These are phyloP conservation scores for Monomorium pharaonis DNA, from an alignment of 1,140 invertebrate genomes.

Conservation along the genomic window DNA sequence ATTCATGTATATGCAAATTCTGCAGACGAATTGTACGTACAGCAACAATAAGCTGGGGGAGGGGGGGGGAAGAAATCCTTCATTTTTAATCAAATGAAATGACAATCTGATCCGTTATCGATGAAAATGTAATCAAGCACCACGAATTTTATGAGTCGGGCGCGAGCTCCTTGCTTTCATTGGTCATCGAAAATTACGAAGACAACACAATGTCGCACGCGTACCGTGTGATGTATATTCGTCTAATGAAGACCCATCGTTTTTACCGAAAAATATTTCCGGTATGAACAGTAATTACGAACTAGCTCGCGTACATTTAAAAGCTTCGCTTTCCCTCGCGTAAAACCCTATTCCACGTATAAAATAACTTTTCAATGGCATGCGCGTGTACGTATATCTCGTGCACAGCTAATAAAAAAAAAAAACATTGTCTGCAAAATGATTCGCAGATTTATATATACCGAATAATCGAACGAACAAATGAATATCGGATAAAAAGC, in stretches of 20 bases:
- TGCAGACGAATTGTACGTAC: not conserved
- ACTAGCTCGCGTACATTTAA: not conserved
- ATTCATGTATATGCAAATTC: not conserved
- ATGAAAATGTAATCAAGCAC: not conserved
- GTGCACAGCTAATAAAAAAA: not conserved
- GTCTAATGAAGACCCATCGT: slow-evolving; percentile 12
- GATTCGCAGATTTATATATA: not conserved
- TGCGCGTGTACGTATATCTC: too few species aligned
- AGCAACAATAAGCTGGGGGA: not conserved
- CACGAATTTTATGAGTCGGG: not conserved
- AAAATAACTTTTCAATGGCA: not conserved
- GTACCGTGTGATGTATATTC: not conserved
- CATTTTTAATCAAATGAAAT: not conserved
- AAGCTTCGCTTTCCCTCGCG: not conserved
- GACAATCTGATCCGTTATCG: not conserved
- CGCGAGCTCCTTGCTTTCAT: not conserved
- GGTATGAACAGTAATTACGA: not conserved
- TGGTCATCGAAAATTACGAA: not conserved
- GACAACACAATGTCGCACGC: not conserved
- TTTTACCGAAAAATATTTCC: slow-evolving; percentile 30
- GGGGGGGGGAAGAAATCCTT: not conserved
- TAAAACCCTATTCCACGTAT: too few species aligned
- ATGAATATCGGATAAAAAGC: not conserved
- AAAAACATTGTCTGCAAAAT: not conserved
- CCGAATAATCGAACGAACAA: not conserved